Percentiles rank a stretch among this genome's conserved stretches.
These are phyloP conservation scores for Lucilia sericata DNA, from an alignment of 1,140 invertebrate genomes.

Conservation along the genomic window DNA sequence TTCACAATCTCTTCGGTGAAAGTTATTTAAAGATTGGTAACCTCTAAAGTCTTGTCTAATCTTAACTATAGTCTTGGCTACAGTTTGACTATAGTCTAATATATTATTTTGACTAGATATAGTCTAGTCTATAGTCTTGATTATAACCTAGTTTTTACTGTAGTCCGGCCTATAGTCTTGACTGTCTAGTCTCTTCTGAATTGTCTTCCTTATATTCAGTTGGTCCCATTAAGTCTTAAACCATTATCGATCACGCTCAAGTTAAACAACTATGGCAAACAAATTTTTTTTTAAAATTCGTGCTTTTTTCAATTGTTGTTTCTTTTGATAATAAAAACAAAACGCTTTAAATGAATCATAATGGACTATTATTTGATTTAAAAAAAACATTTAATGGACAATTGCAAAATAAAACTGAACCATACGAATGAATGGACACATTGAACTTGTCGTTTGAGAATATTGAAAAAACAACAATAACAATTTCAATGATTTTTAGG, in stretches of 20 bases:
- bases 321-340: background rate
- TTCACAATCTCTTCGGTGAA: no score
- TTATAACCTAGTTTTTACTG: no score
- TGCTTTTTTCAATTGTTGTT: background rate
- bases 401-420: background rate
- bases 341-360: conserved; percentile 10
- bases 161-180: no score
- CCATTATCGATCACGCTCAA: background rate
- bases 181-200: no score
- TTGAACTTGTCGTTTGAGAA: background rate
- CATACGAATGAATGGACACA: background rate
- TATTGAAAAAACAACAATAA: background rate
- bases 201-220: background rate
- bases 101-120: no score
- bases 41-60: no score
- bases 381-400: background rate
- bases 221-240: background rate
- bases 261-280: background rate
- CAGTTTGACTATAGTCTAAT: no score
- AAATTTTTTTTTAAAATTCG: background rate
- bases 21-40: no score
- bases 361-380: background rate
- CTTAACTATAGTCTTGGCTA: no score
- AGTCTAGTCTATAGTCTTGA: no score
- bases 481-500: background rate